Evolutionary conservation across 2,113 vertebrate species (phyloP), one percentile per base, ranked within the genome.

Genomic region (Coptodon bakossiorum): DNA sequence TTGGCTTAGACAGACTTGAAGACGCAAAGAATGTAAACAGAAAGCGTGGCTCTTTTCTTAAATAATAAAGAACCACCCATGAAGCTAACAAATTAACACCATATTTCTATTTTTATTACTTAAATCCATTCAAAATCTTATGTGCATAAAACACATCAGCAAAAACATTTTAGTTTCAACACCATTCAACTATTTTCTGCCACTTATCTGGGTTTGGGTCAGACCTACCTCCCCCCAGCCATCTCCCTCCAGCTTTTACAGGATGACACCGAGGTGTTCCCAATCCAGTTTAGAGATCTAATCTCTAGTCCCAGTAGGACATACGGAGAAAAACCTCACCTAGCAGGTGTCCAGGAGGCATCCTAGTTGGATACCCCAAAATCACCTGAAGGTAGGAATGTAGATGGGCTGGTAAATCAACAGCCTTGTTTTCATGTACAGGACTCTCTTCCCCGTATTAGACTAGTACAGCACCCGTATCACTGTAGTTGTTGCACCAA

Each of bases 161-260:
- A 45, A 45, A 73, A 73, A 48, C 24, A 17, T 73, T 48, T 45
- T 45, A 45, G 40, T 48, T 73, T 48, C 22, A 48, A 73, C 8
- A 73, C 40, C 40, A 27, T 73, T 27, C 14, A 73, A 45, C 40
- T 16, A 73, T 29, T 45, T 73, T 73, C 68, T 73, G 68, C 14
- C 9, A 27, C 40, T 73, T 17, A 45, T 73, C 66, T 43, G 36
- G 12, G 66, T 71, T 71, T 24, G n/a, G 11, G 36, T n/a, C 5
- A 40, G n/a, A 1, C n/a, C n/a, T 71, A 40, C 36, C 36, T 71
- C 36, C 10, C 66, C 36, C 66, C 12, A 71, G 63, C 36, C 63
- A 40, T 40, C 63, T 40, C 19, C 3, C 19, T 68, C 36, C 63
- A 68, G 36, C 12, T 6, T 24, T 43, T 24, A 40, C n/a, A 8